Evolutionary conservation across 2,113 vertebrate genomes (phyloP).

Genomic region (Leuciscus idus): DNA sequence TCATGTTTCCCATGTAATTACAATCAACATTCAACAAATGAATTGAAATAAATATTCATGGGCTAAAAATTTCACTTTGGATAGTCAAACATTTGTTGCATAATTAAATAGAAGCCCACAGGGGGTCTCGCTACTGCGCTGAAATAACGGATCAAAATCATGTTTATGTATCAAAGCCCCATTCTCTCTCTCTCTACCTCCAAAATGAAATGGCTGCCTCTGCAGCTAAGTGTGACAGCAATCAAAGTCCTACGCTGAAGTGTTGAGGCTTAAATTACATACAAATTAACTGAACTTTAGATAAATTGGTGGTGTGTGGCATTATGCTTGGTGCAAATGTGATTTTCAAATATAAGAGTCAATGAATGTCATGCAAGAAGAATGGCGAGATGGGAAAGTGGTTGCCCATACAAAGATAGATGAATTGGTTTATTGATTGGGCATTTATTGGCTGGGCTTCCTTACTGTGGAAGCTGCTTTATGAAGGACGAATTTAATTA

Average conservation of each 20-base stretch:
- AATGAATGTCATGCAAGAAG: constrained; percentile 37
- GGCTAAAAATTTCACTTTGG: constrained; percentile 71
- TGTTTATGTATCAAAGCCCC: constrained; percentile 63
- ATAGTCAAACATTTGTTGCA: constrained; percentile 78
- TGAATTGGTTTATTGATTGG: constrained; percentile 10
- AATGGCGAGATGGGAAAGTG: constrained; percentile 19
- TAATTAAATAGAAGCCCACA: constrained; percentile 71
- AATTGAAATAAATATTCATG: constrained; percentile 79
- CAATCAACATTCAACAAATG: constrained; percentile 79
- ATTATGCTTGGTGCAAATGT: constrained; percentile 26
- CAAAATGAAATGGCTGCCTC: constrained; percentile 31
- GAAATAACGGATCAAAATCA: constrained; percentile 69
- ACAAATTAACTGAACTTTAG: constrained; percentile 53
- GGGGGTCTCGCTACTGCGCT: constrained; percentile 61
- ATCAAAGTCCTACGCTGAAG: constrained; percentile 44
- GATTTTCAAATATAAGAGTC: constrained; percentile 40
- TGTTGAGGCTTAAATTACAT: constrained; percentile 48
- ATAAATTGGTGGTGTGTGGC: constrained; percentile 45
- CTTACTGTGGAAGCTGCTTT: not conserved
- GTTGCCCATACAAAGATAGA: constrained; percentile 5
- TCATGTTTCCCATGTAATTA: constrained; percentile 80
- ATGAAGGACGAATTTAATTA: not conserved
- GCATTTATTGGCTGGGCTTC: constrained; percentile 8
- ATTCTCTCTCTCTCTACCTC: constrained; percentile 23
- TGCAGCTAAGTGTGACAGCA: constrained; percentile 46